These are phyloP conservation scores for Mythimna ferrago DNA, from an alignment of 2,888 invertebrate genomes.

Conservation along the genomic window DNA sequence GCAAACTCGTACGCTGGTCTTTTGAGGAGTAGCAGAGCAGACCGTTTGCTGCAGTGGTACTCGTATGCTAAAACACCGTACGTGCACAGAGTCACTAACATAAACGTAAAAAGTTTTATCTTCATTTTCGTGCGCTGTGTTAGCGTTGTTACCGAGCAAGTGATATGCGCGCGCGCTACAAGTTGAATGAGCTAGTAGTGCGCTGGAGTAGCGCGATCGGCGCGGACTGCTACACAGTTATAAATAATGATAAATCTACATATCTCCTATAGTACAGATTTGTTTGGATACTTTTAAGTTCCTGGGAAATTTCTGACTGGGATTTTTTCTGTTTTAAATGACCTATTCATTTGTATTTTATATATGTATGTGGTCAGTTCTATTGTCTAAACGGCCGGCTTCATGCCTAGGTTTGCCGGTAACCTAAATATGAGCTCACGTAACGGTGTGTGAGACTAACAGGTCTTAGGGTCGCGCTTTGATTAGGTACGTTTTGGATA, in stretches of 20 bases:
- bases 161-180: slow-evolving; percentile 46
- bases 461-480: slow-evolving; percentile 30
- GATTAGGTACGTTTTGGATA: slow-evolving; percentile 25
- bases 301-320: slow-evolving; percentile 1
- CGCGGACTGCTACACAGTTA: slow-evolving; percentile 44
- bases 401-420: slow-evolving; percentile 9
- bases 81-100: slow-evolving; percentile 59
- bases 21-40: slow-evolving; percentile 70
- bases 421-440: slow-evolving; percentile 37
- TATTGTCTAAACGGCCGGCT: neutral
- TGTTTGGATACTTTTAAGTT: slow-evolving; percentile 39
- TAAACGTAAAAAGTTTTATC: slow-evolving; percentile 64
- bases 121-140: slow-evolving; percentile 64
- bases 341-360: neutral
- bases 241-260: slow-evolving; percentile 46
- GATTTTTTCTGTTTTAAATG: slow-evolving; percentile 24
- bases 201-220: neutral
- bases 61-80: slow-evolving; percentile 42
- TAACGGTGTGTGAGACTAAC: slow-evolving; percentile 45
- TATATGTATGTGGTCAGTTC: neutral
- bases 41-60: slow-evolving; percentile 69
- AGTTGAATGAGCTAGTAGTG: slow-evolving; percentile 45
- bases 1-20: slow-evolving; percentile 79
- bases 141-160: slow-evolving; percentile 19
- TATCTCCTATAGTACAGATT: slow-evolving; percentile 34